Percentiles rank a stretch among this genome's conserved stretches.
Conservation (phyloP, 2,113 vertebrate genomes). For the Dasyornis broadbenti region DNA sequence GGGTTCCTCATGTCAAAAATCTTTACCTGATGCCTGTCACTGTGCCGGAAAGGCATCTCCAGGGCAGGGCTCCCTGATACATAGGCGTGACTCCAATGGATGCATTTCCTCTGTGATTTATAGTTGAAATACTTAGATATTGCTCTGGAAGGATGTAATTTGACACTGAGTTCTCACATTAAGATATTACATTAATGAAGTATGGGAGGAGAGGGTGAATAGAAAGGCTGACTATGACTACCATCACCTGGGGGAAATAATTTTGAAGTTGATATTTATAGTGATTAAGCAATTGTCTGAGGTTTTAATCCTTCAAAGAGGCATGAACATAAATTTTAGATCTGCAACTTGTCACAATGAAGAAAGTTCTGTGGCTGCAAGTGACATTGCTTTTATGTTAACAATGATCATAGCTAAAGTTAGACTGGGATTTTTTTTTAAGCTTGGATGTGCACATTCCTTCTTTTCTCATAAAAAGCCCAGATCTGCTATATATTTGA, state of each 20-base stretch:
- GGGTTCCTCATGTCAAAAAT: background rate
- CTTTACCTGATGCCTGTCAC: background rate
- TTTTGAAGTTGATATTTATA: slow-evolving; percentile 25
- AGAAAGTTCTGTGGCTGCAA: slow-evolving; percentile 1
- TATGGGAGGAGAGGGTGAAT: background rate
- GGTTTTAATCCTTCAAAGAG: slow-evolving; percentile 9
- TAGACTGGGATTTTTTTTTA: background rate
- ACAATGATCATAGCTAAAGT: background rate
- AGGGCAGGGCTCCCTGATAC: background rate
- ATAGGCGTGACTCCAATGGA: background rate
- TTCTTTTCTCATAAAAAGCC: background rate
- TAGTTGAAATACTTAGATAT: background rate
- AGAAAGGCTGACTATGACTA: background rate
- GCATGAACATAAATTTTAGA: background rate
- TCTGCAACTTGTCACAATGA: background rate
- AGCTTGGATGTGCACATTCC: background rate
- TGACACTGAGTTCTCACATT: background rate
- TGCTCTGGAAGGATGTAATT: background rate
- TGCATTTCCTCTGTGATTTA: background rate
- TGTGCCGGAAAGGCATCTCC: background rate
- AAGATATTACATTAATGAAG: background rate
- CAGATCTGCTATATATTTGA: background rate
- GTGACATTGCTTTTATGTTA: slow-evolving; percentile 26
- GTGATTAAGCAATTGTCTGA: slow-evolving; percentile 22
- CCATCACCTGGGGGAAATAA: background rate